Conservation (phyloP, 2,113 vertebrate genomes). For the Sturnus vulgaris region DNA sequence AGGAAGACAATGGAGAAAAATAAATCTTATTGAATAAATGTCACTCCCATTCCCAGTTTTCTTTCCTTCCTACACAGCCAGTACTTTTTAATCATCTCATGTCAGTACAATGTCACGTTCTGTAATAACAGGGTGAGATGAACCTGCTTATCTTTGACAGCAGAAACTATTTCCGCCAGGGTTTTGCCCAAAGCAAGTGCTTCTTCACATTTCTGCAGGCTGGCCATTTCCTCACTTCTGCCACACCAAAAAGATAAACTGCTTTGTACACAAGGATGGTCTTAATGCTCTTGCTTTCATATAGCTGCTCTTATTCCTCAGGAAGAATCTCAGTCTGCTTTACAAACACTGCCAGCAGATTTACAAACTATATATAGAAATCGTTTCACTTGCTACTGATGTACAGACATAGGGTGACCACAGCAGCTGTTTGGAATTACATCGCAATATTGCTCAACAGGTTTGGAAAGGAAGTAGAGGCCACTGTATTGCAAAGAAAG, state of each 20-base stretch:
- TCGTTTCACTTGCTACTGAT: slow-evolving; percentile 38
- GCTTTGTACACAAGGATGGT: background rate
- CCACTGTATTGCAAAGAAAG: background rate
- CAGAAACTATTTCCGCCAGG: background rate
- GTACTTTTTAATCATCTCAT: background rate
- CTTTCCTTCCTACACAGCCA: background rate
- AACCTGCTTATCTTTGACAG: slow-evolving; percentile 2
- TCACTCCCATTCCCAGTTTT: background rate
- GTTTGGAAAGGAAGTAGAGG: slow-evolving; percentile 10
- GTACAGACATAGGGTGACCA: slow-evolving; percentile 34
- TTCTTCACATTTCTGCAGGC: background rate
- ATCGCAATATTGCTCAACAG: background rate
- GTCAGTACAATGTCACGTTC: background rate
- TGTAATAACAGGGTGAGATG: background rate
- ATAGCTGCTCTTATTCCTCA: background rate
- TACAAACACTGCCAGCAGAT: slow-evolving; percentile 1
- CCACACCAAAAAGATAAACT: background rate
- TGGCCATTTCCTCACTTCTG: background rate
- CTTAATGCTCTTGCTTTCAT: background rate
- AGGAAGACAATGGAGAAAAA: background rate
- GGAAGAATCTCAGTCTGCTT: slow-evolving; percentile 5
- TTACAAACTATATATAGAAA: slow-evolving; percentile 62
- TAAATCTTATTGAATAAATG: background rate
- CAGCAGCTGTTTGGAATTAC: slow-evolving; percentile 43
- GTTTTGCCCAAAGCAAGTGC: background rate